Percentiles rank a stretch among this genome's conserved stretches.
These are phyloP conservation scores for Linyphia triangularis DNA, from an alignment of 2,888 invertebrate species.

Conservation along the genomic window DNA sequence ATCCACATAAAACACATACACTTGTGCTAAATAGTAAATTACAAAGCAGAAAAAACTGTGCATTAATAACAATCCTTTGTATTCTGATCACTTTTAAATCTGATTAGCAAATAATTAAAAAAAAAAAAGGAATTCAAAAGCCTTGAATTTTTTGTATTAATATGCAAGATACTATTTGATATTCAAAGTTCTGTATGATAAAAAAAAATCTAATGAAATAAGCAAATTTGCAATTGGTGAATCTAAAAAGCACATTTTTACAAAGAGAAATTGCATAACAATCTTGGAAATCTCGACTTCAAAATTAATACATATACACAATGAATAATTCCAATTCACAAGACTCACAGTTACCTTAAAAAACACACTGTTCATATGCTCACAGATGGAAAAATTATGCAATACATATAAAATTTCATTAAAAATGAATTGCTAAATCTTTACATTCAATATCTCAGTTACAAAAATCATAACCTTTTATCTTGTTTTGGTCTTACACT, in stretches of 20 bases:
- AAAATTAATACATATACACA: neutral
- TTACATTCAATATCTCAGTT: constrained; percentile 43
- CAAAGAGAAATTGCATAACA: neutral
- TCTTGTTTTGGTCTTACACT: constrained; percentile 49
- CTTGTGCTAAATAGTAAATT: constrained; percentile 12
- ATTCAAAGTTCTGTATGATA: no score
- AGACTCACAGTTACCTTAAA: constrained; percentile 62
- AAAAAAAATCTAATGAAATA: neutral
- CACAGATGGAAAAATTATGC: constrained; percentile 33
- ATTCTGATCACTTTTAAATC: neutral
- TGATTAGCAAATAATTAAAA: neutral
- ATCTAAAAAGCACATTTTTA: neutral
- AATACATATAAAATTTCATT: constrained; percentile 53
- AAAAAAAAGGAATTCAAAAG: no score
- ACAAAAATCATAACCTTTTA: constrained; percentile 13
- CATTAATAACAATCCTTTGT: constrained; percentile 30
- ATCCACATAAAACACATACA: neutral
- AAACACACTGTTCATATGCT: constrained; percentile 66
- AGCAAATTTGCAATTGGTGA: neutral
- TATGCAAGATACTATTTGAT: no score
- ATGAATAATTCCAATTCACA: constrained; percentile 39
- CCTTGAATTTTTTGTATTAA: no score
- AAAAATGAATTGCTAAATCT: constrained; percentile 55
- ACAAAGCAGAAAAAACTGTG: constrained; percentile 19
- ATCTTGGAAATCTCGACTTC: neutral